Percentiles rank a stretch among this genome's conserved stretches.
These are phyloP conservation scores for Onychomys leucogaster DNA, from an alignment of 2,797 vertebrate genomes.

Conservation along the genomic window DNA sequence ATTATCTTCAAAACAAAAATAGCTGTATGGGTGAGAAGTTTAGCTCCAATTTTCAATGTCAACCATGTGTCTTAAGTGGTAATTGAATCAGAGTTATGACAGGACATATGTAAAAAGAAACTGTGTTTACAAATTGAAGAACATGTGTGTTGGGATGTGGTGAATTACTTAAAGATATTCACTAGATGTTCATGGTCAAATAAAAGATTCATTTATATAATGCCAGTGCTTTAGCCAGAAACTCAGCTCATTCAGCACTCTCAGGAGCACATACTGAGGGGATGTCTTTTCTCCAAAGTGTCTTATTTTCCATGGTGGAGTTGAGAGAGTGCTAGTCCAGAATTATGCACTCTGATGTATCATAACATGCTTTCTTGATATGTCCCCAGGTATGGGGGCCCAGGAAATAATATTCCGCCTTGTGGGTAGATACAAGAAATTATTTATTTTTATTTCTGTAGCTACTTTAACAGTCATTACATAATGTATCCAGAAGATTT, in stretches of 20 bases:
- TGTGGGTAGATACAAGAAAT: neutral
- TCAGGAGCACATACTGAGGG: neutral
- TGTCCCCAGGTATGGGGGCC: rapidly evolving
- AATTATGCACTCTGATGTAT: neutral
- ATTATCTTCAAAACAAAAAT: conserved; percentile 12
- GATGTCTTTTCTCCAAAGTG: neutral
- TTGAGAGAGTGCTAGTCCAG: rapidly evolving
- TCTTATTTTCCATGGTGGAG: too few species aligned
- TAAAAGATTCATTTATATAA: neutral
- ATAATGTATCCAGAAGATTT: too few species aligned
- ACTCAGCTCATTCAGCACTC: neutral
- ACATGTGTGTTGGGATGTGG: neutral
- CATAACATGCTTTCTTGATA: neutral
- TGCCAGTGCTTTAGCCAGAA: neutral
- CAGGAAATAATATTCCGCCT: neutral
- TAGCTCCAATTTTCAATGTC: neutral
- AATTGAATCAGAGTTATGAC: neutral
- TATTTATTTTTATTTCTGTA: neutral
- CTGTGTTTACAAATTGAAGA: neutral
- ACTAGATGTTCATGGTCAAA: neutral
- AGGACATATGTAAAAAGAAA: neutral
- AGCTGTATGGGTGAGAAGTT: neutral
- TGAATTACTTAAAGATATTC: neutral
- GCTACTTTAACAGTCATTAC: neutral
- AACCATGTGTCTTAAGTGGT: neutral